Base-by-base conservation (phyloP, 2,113 vertebrate species). In the Columba livia region DNA sequence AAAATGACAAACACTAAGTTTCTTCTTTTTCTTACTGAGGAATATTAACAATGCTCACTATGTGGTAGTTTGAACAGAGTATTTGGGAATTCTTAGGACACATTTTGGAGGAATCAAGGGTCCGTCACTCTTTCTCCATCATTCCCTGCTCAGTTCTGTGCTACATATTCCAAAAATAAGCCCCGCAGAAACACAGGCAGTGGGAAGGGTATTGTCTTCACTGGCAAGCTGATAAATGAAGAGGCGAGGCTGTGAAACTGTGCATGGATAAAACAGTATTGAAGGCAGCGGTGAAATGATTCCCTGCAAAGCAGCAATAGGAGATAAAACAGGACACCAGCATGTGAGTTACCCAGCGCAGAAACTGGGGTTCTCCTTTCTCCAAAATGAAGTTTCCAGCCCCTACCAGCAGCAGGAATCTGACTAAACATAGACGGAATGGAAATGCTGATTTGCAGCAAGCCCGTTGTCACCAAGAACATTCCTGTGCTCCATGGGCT, bases 141-240 rank as follows among this genome's bases (percentile, higher is more conserved):
- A 85, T 28, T 85, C 91, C 79, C 71, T 64, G 86, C 42, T 86
- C 86, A 0, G 2, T 32, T 79, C 88, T 12, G 2, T 2, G 2
- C 40, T 28, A 29, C 47, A 12, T 6, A 23, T 15, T 84, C 94
- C 91, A 80, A 72, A 82, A 96, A 94, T 89, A 94, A 77, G 69
- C 58, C 1, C 5, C 54, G 81, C 89, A 54, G 94, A 75, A 79
- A 72, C 58, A 16, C 82, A 73, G 42, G 86, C 60, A 11, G 92
- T 79, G 91, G 96, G 95, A 93, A 91, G 89, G 85, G 73, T 53
- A 92, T 93, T 94, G 94, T 96, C 94, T 94, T 69, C 67, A 16
- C 54, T 87, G 81, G 93, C 62, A 91, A 69, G 70, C 74, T 88
- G 94, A 81, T 72, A 79, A 94, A 94, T 2, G 70, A 90, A 85